Conservation (phyloP, 2,797 vertebrate genomes). For the Trichosurus vulpecula region DNA sequence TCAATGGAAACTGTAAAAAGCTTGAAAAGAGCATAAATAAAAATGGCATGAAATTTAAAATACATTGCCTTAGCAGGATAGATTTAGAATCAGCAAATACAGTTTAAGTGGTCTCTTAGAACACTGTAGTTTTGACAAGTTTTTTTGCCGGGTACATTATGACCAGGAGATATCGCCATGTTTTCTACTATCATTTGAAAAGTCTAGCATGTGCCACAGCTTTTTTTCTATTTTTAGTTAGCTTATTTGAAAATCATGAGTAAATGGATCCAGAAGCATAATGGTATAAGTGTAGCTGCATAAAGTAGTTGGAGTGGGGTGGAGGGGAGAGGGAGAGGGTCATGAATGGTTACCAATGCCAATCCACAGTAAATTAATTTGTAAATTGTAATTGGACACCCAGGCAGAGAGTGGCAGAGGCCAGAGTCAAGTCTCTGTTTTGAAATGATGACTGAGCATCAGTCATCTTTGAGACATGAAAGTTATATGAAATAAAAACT, state of each 20-base stretch:
- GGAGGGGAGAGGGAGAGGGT: background rate
- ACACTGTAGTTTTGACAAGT: background rate
- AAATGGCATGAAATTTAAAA: background rate
- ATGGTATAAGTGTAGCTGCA: background rate
- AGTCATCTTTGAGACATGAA: background rate
- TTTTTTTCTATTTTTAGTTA: background rate
- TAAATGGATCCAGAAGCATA: background rate
- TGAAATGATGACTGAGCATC: background rate
- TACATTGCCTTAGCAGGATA: background rate
- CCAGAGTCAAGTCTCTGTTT: background rate
- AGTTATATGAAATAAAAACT: background rate
- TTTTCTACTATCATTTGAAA: background rate
- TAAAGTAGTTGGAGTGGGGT: background rate
- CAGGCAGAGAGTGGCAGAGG: background rate
- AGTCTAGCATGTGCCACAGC: background rate
- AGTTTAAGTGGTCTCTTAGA: background rate
- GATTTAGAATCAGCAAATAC: background rate
- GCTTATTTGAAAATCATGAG: slow-evolving; percentile 17
- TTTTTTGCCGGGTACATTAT: background rate
- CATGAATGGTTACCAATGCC: background rate
- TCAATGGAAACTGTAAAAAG: background rate
- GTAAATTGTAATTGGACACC: background rate
- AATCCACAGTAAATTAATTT: background rate
- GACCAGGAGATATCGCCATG: background rate
- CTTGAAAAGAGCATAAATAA: accelerated